Percentiles rank a stretch among this genome's conserved stretches.
Conservation (phyloP, 1,140 invertebrate genomes). For the Tetramorium simillimum region DNA sequence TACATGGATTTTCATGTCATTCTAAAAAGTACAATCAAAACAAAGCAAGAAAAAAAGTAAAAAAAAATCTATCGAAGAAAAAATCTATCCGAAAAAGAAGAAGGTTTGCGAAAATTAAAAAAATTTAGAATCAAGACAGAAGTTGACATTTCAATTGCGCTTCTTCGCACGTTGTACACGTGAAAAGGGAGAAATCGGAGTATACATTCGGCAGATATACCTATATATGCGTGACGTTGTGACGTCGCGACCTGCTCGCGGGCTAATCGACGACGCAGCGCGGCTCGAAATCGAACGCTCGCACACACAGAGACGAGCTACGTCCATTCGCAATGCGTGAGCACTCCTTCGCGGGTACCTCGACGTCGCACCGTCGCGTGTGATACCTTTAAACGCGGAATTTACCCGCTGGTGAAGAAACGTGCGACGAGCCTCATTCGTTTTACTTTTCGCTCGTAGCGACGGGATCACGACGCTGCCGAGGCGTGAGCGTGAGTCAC, state of each 20-base stretch:
- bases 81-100: too few species aligned
- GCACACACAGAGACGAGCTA: background rate
- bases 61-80: background rate
- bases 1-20: background rate
- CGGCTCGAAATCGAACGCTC: slow-evolving; percentile 12
- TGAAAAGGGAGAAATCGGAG: background rate
- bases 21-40: background rate
- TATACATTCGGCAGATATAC: too few species aligned
- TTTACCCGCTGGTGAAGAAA: background rate
- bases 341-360: background rate
- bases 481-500: slow-evolving; percentile 20
- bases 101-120: background rate
- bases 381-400: background rate
- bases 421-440: background rate
- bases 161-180: background rate
- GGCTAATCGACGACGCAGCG: slow-evolving; percentile 42
- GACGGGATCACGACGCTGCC: background rate
- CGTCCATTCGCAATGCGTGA: background rate
- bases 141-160: background rate
- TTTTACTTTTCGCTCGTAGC: background rate
- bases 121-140: background rate
- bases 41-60: background rate
- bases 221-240: background rate
- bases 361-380: background rate
- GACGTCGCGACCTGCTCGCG: slow-evolving; percentile 10